Percentiles rank a stretch among this genome's conserved stretches.
These are phyloP conservation scores for Drosophila nigromelanica DNA, from an alignment of 1,140 invertebrate genomes.

Conservation along the genomic window DNA sequence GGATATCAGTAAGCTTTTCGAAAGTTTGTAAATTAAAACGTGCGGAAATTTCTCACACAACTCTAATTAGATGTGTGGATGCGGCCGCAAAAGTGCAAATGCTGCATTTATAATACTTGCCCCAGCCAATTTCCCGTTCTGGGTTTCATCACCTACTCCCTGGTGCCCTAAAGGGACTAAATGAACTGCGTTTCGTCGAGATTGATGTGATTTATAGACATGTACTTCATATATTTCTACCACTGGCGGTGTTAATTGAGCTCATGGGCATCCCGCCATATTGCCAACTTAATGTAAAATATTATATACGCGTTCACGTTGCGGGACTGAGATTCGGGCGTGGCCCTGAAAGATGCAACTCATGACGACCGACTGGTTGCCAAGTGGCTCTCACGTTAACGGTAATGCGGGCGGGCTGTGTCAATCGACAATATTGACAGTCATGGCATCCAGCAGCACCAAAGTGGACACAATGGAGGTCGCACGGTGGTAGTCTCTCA, in stretches of 20 bases:
- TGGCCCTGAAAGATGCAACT: constrained; percentile 48
- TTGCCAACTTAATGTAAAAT: neutral
- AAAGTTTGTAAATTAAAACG: constrained; percentile 71
- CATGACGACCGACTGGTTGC: constrained; percentile 53
- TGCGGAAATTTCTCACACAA: constrained; percentile 68
- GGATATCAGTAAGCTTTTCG: constrained; percentile 69
- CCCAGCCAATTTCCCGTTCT: neutral
- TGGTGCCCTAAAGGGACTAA: neutral
- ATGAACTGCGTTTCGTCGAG: neutral
- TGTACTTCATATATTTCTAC: neutral
- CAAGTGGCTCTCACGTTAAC: constrained; percentile 62
- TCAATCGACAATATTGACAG: constrained; percentile 50
- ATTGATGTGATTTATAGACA: neutral
- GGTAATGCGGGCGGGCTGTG: constrained; percentile 35
- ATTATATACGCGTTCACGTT: neutral
- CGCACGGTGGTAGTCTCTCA: constrained; percentile 3
- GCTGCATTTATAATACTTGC: constrained; percentile 6
- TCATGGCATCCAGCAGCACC: constrained; percentile 40
- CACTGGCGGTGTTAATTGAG: neutral
- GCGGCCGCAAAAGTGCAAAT: constrained; percentile 38
- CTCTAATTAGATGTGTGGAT: constrained; percentile 76
- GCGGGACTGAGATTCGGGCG: constrained; percentile 42
- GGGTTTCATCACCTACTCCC: neutral
- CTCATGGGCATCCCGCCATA: neutral
- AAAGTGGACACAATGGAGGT: constrained; percentile 26